These are phyloP conservation scores for Pseudonaja textilis DNA, from an alignment of 2,113 vertebrate species.

Conservation along the genomic window DNA sequence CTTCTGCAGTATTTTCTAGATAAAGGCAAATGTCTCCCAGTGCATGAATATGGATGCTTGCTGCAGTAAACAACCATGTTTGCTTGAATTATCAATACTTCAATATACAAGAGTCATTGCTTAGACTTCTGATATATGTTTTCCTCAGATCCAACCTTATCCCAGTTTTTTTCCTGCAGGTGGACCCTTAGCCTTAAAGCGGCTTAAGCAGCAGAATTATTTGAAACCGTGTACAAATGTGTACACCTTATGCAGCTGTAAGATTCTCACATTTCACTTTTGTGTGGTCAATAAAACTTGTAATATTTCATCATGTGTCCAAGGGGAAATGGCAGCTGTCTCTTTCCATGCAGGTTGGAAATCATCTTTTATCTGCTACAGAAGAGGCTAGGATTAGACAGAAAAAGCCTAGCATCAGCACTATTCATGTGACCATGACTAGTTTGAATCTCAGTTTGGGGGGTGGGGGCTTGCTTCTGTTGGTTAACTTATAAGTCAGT, in stretches of 20 bases:
- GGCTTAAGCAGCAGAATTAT: background rate
- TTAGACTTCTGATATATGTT: background rate
- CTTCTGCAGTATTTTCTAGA: conserved; percentile 10
- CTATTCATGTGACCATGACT: background rate
- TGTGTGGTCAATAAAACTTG: background rate
- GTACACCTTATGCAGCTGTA: background rate
- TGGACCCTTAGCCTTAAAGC: background rate
- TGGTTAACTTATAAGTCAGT: background rate
- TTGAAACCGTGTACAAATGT: background rate
- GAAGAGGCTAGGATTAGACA: background rate
- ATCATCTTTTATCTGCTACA: background rate
- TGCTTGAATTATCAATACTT: conserved; percentile 17
- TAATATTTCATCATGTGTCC: background rate
- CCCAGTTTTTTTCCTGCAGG: background rate
- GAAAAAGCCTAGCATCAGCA: background rate
- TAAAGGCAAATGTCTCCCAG: conserved; percentile 25
- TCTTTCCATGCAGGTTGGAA: background rate
- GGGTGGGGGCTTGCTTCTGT: background rate
- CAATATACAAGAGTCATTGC: background rate
- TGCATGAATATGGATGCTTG: conserved; percentile 17
- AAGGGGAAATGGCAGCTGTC: background rate
- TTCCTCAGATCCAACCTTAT: background rate
- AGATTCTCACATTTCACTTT: background rate
- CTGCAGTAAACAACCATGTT: conserved; percentile 31
- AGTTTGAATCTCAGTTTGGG: background rate